Evolutionary conservation across 2,797 vertebrate genomes (phyloP).

Genomic region (Mormyrops boulengeri): DNA sequence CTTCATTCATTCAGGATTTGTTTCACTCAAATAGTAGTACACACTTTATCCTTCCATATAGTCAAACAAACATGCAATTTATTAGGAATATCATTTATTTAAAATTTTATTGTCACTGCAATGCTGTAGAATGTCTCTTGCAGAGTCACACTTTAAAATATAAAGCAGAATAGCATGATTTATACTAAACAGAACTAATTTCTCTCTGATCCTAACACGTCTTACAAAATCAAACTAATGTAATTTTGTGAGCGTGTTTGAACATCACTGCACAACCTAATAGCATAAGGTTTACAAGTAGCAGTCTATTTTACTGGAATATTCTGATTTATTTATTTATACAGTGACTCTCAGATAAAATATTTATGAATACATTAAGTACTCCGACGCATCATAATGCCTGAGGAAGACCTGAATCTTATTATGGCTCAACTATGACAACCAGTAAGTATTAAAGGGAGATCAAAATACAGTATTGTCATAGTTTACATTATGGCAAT

Average conservation of each 20-base stretch:
- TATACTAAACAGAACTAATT: not conserved
- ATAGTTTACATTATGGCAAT: not conserved
- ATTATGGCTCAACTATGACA: not conserved
- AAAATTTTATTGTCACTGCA: not conserved
- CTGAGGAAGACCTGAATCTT: not conserved
- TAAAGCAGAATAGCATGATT: not conserved
- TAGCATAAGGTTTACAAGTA: not conserved
- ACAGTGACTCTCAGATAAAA: not conserved
- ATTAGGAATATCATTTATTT: not conserved
- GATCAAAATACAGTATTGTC: not conserved
- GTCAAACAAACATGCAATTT: not conserved
- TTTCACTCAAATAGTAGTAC: not conserved
- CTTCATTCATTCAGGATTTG: not conserved
- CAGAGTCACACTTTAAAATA: not conserved
- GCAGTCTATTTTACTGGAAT: not conserved
- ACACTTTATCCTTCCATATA: not conserved
- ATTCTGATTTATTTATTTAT: conserved; percentile 5
- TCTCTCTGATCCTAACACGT: not conserved
- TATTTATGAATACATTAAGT: not conserved
- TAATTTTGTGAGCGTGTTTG: not conserved
- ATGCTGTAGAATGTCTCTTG: not conserved
- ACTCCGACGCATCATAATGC: not conserved
- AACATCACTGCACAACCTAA: not conserved
- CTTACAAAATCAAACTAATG: not conserved
- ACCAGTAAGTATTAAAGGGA: not conserved